These are phyloP conservation scores for Cyclargus thomasi DNA, from an alignment of 1,140 invertebrate genomes.

Conservation along the genomic window DNA sequence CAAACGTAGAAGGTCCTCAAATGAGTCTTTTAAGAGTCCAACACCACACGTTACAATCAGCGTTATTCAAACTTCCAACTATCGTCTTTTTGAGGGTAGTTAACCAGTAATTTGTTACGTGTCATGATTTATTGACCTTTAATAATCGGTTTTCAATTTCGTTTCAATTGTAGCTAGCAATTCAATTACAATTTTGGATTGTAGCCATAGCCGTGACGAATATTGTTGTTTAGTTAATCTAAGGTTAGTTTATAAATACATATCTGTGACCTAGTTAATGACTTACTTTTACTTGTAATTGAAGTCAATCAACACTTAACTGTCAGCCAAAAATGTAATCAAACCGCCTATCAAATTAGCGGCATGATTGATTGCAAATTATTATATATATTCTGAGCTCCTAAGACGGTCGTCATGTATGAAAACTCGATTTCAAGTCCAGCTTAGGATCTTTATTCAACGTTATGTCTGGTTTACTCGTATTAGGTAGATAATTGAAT, in stretches of 20 bases:
- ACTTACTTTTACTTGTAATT: neutral
- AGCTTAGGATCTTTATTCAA: too few relatives aligned
- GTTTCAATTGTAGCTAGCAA: neutral
- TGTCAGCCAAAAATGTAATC: neutral
- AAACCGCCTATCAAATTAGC: neutral
- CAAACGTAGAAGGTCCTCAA: too few relatives aligned
- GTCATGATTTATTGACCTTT: neutral
- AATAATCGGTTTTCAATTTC: neutral
- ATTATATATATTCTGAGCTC: too few relatives aligned
- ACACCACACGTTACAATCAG: too few relatives aligned
- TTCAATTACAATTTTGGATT: neutral
- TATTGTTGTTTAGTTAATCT: neutral
- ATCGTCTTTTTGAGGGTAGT: neutral
- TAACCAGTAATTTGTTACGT: neutral
- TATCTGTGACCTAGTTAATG: neutral
- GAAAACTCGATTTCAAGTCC: too few relatives aligned
- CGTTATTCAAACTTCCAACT: too few relatives aligned
- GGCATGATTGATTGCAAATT: too few relatives aligned
- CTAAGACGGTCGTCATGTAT: too few relatives aligned
- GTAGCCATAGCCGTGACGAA: neutral
- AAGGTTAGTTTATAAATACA: neutral
- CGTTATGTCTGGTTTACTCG: too few relatives aligned
- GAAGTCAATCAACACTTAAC: neutral
- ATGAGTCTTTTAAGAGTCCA: too few relatives aligned
- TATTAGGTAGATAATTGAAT: too few relatives aligned